Base-by-base conservation (phyloP, 2,113 vertebrate genomes). In the Ailuropoda melanoleuca region DNA sequence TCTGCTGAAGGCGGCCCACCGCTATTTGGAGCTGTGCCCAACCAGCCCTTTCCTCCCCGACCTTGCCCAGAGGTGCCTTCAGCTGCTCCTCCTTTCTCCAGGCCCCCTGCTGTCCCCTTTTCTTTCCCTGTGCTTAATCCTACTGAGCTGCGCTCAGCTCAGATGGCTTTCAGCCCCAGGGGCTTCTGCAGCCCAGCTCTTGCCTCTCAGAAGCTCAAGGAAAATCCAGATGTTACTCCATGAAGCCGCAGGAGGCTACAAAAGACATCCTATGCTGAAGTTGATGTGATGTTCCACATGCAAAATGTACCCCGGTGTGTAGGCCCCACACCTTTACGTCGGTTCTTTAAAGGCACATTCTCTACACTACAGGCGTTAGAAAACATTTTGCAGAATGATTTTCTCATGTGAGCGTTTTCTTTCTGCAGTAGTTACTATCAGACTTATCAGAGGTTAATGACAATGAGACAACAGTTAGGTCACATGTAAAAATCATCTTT, bases 361-460 rank as follows among this genome's bases (percentile, higher is more conserved):
- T 70, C 60, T 62, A 37, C 21, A 37, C 17, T 24, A 68, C 14
- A 24, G 81, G 26, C 18, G 3, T 18, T 39, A 31, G 43, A 2
- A 62, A 83, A 12, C 19, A 31, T 70, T 48, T 58, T 5, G 24
- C 24, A 75, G 39, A 31, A 48, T 29, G 46, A 34, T 34, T 82
- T 97, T 95, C 58, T 29, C 18, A 11, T 15, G 81, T 37, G 23
- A 87, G 37, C 37, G 83, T 39, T 91, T 89, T 92, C 39, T 60
- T 89, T 77, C 64, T 50, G 24, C 64, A 68, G n/a, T 23, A 26
- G 46, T 88, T 75, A 26, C 21, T 21, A 55, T 31, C 53, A 43
- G 34, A 75, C 55, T 90, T 39, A 53, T 11, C 48, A 82, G 68
- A 80, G 53, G 23, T 64, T 64, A 72, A 29, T 64, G 34, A 90